These are phyloP conservation scores for Madoqua kirkii DNA, from an alignment of 2,113 vertebrate genomes.

Conservation along the genomic window DNA sequence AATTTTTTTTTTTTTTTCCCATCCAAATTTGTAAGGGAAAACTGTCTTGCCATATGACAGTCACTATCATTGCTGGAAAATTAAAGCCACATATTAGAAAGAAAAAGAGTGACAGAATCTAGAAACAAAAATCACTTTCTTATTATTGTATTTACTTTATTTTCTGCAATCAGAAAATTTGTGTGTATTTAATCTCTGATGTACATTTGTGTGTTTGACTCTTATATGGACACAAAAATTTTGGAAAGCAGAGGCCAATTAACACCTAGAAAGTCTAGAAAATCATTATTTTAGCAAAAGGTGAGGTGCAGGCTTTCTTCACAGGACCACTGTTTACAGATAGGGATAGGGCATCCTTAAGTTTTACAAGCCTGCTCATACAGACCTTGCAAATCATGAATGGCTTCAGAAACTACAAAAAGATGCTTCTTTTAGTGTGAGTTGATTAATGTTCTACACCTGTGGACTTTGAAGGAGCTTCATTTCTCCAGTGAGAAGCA, in stretches of 20 bases:
- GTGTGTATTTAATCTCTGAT: not conserved
- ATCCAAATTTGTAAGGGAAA: not conserved
- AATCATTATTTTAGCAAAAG: not conserved
- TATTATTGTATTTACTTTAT: not conserved
- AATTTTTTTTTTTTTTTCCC: not conserved
- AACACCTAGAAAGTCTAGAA: not conserved
- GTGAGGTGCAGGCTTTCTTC: not conserved
- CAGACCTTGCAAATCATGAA: not conserved
- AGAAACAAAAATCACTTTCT: not conserved
- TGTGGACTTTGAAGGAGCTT: not conserved
- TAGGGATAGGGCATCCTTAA: rapidly evolving
- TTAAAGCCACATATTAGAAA: not conserved
- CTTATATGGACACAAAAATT: not conserved
- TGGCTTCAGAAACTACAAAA: not conserved
- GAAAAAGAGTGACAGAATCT: not conserved
- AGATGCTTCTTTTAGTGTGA: not conserved
- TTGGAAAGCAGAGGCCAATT: not conserved
- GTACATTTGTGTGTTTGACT: not conserved
- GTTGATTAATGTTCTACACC: not conserved
- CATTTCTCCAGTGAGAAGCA: not conserved
- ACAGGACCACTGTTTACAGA: rapidly evolving
- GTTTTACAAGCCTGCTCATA: not conserved
- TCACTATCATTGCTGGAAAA: not conserved
- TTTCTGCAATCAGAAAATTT: not conserved
- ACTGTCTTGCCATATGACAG: not conserved